Evolutionary conservation across 2,797 vertebrate genomes (phyloP), one percentile per base, ranked within the genome.

Genomic region (Danio choprae): DNA sequence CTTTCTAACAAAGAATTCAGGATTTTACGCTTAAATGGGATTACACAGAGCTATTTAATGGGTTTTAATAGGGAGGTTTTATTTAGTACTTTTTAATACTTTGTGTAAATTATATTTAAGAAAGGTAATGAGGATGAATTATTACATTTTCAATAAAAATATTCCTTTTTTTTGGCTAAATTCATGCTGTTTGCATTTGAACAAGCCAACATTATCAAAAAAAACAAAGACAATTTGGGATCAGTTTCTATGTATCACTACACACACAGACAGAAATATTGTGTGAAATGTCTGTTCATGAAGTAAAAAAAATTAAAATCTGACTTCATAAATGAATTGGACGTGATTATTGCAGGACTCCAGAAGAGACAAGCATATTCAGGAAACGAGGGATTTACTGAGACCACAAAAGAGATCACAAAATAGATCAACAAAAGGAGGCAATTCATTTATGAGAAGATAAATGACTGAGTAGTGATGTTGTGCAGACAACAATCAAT

Each of bases 341-440:
- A 59, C 2, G 51, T 13, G 4, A 46, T 59, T 44, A 59, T 59
- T 48, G 36, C 51, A 64, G 59, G 29, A 67, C 3, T 55, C 9
- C 41, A 67, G 13, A 44, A 22, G 7, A 36, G 18, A 68, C 50
- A 59, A 59, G 4, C 8, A 67, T n/a, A 64, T 36, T 48, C 36
- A 7, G 62, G 51, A 51, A 44, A 56, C 44, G 51, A 44, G 7
- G 22, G 50, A 51, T 77, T 48, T 59, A 56, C 11, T 63, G 18
- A 67, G 41, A 64, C 48, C 53, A 36, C 72, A 60, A 73, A 50
- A 51, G 56, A 67, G 73, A 74, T 77, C 88, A 85, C 84, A 82
- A 77, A 78, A 84, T 80, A 89, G 83, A 90, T 90, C 89, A 87
- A 86, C 84, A 81, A 81, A 83, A 77, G 64, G 80, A 79, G 83